Evolutionary conservation across 2,888 invertebrate genomes (phyloP), one percentile per base, ranked within the genome.

Genomic region (Galerucella pusilla): DNA sequence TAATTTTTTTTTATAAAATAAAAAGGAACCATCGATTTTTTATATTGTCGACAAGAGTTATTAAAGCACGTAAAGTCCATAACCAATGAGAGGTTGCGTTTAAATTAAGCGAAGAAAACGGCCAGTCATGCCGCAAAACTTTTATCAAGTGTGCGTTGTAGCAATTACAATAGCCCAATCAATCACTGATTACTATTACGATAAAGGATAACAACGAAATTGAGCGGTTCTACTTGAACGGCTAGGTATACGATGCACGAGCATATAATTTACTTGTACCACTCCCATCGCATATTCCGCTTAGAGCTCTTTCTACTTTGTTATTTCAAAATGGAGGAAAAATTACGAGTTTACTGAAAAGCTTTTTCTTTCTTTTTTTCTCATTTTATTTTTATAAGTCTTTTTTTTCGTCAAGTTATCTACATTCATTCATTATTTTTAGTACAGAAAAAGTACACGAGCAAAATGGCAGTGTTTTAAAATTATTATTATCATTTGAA

Each of bases 31-130:
- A 72, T 72, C 72, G 72, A 72, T 72, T 72, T 72, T 72, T 72
- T 42, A 11, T 12, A 11, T 14, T 49, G 11, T 49, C 49, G 49
- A 49, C 14, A n/a, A 42, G 46, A 49, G 49, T 72, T 72, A 75
- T 68, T 68, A 68, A 78, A 79, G 75, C 73, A 65, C 59, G 69
- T 71, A 68, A 75, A 75, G 78, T 77, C 77, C 79, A 76, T 79
- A 78, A 75, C 84, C 84, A 84, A 84, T 84, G 78, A 79, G 77
- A 82, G 71, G 64, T 78, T 78, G 74, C 73, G 79, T 80, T 83
- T 83, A 83, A 84, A 84, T 84, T 84, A 82, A 83, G 82, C 80
- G 81, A 82, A 83, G 82, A 84, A 83, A 84, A 82, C 80, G 79
- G 80, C 84, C 83, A 85, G 84, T 84, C 84, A 83, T 83, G 83